These are phyloP conservation scores for Silurus asotus DNA, from an alignment of 2,113 vertebrate species.

Conservation along the genomic window DNA sequence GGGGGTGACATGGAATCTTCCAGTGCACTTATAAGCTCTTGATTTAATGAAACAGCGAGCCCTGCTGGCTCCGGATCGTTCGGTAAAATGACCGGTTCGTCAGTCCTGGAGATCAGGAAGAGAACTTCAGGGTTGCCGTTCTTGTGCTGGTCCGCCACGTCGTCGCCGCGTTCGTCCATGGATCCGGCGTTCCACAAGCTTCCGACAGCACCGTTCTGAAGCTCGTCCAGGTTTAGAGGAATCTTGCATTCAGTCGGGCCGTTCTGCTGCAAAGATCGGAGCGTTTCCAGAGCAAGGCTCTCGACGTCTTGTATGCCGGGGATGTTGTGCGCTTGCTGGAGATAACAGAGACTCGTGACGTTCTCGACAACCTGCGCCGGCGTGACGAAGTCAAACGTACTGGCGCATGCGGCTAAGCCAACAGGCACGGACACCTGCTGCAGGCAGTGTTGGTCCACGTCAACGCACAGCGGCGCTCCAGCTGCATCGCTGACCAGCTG, in stretches of 20 bases:
- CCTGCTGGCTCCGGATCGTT: constrained; percentile 41
- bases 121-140: constrained; percentile 54
- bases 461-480: constrained; percentile 47
- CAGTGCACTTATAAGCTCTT: constrained; percentile 67
- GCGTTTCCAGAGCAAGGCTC: constrained; percentile 37
- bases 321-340: constrained; percentile 52
- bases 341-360: constrained; percentile 36
- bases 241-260: constrained; percentile 41
- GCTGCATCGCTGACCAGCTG: constrained; percentile 53
- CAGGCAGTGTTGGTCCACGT: constrained; percentile 62
- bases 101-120: constrained; percentile 60
- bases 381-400: constrained; percentile 57
- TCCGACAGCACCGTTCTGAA: constrained; percentile 29
- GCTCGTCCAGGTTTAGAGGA: constrained; percentile 38
- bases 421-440: constrained; percentile 58
- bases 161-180: constrained; percentile 25
- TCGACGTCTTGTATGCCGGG: constrained; percentile 52
- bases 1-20: constrained; percentile 68
- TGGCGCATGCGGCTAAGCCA: constrained; percentile 57
- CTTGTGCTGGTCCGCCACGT: constrained; percentile 38
- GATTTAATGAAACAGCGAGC: constrained; percentile 53
- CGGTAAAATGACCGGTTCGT: constrained; percentile 42
- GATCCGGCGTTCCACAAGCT: constrained; percentile 48
- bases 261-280: constrained; percentile 28
- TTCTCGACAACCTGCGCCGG: constrained; percentile 57